Conservation (phyloP, 2,888 invertebrate species). For the Eupithecia subumbrata region DNA sequence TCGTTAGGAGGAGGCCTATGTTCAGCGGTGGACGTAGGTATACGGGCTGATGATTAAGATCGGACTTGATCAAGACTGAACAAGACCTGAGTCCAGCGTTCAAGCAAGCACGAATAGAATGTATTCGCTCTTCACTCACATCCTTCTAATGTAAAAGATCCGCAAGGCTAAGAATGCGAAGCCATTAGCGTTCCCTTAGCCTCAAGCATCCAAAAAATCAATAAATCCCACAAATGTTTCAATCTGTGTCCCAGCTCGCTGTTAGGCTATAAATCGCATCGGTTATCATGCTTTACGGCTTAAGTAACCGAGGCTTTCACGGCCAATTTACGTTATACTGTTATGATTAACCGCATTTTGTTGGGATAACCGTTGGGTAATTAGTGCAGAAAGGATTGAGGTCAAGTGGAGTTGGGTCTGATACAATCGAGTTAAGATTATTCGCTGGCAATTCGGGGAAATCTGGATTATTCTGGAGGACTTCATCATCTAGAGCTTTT, state of each 20-base stretch:
- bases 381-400: conserved; percentile 21
- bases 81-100: too few relatives aligned
- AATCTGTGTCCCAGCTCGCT: conserved; percentile 28
- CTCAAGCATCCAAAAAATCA: conserved; percentile 24
- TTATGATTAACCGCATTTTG: conserved; percentile 48
- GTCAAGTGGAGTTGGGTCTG: conserved; percentile 11
- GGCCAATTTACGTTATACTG: conserved; percentile 54
- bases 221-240: conserved; percentile 27
- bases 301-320: conserved; percentile 49
- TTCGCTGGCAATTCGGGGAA: background rate
- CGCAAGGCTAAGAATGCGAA: background rate
- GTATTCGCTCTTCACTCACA: background rate
- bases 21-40: too few relatives aligned
- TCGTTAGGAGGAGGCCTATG: too few relatives aligned
- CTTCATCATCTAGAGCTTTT: background rate
- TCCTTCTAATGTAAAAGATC: background rate
- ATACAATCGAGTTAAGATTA: conserved; percentile 8
- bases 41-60: too few relatives aligned
- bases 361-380: conserved; percentile 31
- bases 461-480: background rate
- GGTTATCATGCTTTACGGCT: conserved; percentile 49
- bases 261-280: conserved; percentile 50
- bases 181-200: background rate
- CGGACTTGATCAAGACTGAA: too few relatives aligned
- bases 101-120: too few relatives aligned